Evolutionary conservation across 1,140 invertebrate genomes (phyloP).

Genomic region (Melanaphis sacchari): DNA sequence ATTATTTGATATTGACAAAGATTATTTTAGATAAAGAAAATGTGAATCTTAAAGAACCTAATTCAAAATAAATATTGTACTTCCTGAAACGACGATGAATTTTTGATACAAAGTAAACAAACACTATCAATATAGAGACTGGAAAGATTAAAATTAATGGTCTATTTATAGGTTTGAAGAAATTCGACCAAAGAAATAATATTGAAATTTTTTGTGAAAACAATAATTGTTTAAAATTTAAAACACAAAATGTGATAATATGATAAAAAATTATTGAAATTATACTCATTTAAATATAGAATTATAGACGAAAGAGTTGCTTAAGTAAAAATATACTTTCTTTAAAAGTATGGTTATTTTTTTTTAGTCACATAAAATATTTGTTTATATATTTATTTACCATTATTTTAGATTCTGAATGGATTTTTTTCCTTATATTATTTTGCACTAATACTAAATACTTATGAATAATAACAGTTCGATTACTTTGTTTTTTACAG

Average conservation of each 20-base stretch:
- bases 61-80: conserved; percentile 2
- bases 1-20: not conserved
- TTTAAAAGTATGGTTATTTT: not conserved
- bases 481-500: not conserved
- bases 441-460: not conserved
- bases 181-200: not conserved
- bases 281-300: not conserved
- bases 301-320: not conserved
- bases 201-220: not conserved
- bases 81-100: not conserved
- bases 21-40: not conserved
- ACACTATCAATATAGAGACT: not conserved
- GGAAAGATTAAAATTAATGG: not conserved
- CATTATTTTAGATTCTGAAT: not conserved
- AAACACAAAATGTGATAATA: not conserved
- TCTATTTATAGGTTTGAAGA: not conserved
- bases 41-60: not conserved
- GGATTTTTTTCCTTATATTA: not conserved
- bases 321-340: not conserved
- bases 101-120: not conserved
- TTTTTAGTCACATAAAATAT: not conserved
- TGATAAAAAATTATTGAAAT: not conserved
- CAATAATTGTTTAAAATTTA: not conserved
- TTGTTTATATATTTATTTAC: too few relatives aligned
- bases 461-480: not conserved